Evolutionary conservation across 2,113 vertebrate species (phyloP).

Genomic region (Petromus typicus): DNA sequence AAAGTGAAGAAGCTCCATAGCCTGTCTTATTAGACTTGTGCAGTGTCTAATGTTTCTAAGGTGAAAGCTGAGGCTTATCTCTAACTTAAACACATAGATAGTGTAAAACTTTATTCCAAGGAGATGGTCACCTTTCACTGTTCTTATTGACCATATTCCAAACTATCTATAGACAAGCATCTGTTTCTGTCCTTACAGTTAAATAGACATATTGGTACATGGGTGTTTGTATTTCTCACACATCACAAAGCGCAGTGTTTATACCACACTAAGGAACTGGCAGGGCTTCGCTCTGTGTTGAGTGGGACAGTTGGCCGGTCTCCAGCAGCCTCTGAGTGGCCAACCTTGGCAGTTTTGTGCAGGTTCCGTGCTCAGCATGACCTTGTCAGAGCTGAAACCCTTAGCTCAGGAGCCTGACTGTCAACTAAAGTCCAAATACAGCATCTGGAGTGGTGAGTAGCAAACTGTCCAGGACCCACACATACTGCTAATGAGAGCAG

Average conservation of each 20-base stretch:
- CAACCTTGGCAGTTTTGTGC: neutral
- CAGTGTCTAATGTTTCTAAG: neutral
- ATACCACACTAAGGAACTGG: neutral
- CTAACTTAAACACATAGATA: neutral
- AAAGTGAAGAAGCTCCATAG: neutral
- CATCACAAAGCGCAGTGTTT: neutral
- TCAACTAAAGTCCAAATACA: neutral
- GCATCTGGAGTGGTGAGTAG: neutral
- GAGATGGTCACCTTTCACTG: neutral
- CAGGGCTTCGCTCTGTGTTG: neutral
- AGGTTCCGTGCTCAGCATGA: neutral
- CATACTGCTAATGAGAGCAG: neutral
- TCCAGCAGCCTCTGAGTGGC: neutral
- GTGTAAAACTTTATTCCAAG: neutral
- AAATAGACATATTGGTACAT: neutral
- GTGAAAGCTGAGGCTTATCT: neutral
- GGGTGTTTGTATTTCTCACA: neutral
- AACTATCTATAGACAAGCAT: neutral
- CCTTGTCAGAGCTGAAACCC: slow-evolving; percentile 3
- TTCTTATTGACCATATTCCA: neutral
- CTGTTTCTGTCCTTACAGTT: neutral
- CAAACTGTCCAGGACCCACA: neutral
- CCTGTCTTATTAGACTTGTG: neutral
- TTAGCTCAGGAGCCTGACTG: neutral
- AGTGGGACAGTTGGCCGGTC: neutral